phyloP scores from a whole-genome alignment of 1,140 invertebrate genomes.

The Thaumatotibia leucotreta region DNA sequence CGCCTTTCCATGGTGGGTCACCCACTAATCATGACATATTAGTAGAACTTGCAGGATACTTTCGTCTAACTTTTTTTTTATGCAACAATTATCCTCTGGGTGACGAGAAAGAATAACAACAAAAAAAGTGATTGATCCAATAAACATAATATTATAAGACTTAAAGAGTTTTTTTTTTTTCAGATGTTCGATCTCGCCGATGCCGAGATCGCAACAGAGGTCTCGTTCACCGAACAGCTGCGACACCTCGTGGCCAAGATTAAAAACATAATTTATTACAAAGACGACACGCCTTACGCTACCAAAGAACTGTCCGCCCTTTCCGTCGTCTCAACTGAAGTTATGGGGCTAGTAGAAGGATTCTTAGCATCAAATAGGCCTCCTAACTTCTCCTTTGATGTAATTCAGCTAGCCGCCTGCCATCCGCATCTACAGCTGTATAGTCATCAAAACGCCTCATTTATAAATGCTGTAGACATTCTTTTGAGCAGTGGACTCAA shows the following conservation, averaged over 20 bases:
- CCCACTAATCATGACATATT: no score
- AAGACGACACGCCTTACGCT: constrained; percentile 56
- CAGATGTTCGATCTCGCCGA: constrained; percentile 73
- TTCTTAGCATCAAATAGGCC: constrained; percentile 68
- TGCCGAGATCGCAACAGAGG: constrained; percentile 70
- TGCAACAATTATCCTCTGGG: no score
- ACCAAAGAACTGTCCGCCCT: constrained; percentile 64
- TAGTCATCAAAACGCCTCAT: constrained; percentile 66
- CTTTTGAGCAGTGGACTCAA: constrained; percentile 69
- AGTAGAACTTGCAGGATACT: no score
- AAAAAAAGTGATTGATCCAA: no score
- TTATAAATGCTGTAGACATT: constrained; percentile 71
- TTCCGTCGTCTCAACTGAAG: constrained; percentile 68
- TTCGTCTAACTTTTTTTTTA: no score
- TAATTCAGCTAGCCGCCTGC: constrained; percentile 58
- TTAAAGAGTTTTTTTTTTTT: constrained; percentile 21
- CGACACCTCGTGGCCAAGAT: constrained; percentile 65
- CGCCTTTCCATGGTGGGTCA: no score
- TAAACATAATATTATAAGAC: no score
- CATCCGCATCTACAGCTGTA: constrained; percentile 71
- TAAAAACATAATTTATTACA: constrained; percentile 66
- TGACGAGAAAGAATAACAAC: no score
- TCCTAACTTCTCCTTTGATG: constrained; percentile 61
- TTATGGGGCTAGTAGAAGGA: constrained; percentile 68
- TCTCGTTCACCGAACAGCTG: constrained; percentile 69